Conservation (phyloP, 2,797 vertebrate species). For the Vipera ursinii region DNA sequence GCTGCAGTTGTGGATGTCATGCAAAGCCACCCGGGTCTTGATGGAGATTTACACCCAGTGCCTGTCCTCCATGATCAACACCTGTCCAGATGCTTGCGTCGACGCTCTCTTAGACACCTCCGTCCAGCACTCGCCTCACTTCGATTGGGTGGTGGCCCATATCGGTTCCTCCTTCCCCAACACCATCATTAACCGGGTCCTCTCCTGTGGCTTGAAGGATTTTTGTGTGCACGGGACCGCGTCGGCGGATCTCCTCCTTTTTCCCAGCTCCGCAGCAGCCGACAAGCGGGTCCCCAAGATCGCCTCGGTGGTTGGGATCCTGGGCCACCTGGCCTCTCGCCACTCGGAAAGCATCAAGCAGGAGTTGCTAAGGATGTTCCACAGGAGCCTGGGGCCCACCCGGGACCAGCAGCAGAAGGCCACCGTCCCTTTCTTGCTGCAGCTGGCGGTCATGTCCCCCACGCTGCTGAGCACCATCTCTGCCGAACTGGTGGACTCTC, state of each 20-base stretch:
- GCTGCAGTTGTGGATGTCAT: conserved; percentile 94
- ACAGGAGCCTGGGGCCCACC: conserved; percentile 80
- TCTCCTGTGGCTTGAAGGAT: conserved; percentile 92
- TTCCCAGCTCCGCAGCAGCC: conserved; percentile 56
- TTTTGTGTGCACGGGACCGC: conserved; percentile 84
- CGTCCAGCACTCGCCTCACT: conserved; percentile 92
- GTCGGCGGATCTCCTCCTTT: conserved; percentile 41
- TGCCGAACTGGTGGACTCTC: conserved; percentile 85
- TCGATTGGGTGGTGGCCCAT: conserved; percentile 97
- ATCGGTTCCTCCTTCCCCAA: conserved; percentile 94
- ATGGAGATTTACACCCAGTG: conserved; percentile 96
- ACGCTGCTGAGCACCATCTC: conserved; percentile 84
- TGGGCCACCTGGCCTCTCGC: conserved; percentile 87
- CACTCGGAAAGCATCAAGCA: conserved; percentile 91
- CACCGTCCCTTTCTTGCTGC: conserved; percentile 88
- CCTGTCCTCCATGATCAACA: conserved; percentile 86
- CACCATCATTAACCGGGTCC: conserved; percentile 92
- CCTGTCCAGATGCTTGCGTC: conserved; percentile 92
- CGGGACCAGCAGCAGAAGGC: conserved; percentile 75
- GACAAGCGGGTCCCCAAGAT: conserved; percentile 88
- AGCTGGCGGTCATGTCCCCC: conserved; percentile 89
- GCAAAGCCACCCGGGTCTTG: conserved; percentile 84
- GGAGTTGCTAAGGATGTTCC: conserved; percentile 91
- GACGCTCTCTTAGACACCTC: conserved; percentile 91
- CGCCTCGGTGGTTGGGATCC: conserved; percentile 91